These are phyloP conservation scores for Orientallactaga bullata DNA, from an alignment of 2,113 vertebrate species.

Conservation along the genomic window DNA sequence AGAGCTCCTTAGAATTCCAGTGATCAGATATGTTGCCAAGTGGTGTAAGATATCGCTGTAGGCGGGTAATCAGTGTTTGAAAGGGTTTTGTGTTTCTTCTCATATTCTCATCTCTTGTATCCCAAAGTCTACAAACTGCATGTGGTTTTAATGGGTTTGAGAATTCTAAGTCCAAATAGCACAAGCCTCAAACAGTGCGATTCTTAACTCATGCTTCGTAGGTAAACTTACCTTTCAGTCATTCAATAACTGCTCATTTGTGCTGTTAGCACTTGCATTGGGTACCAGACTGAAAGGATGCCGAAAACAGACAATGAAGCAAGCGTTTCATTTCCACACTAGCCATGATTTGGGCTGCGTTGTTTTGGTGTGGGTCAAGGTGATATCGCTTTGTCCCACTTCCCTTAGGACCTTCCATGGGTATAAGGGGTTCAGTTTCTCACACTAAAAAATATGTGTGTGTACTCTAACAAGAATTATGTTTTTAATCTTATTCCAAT, in stretches of 20 bases:
- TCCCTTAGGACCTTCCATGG: background rate
- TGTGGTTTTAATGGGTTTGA: constrained; percentile 1
- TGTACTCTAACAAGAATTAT: background rate
- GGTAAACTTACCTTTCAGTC: background rate
- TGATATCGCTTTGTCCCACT: background rate
- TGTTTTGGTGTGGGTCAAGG: background rate
- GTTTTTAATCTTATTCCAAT: background rate
- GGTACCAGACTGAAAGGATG: background rate
- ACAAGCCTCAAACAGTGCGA: background rate
- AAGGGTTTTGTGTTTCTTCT: constrained; percentile 64
- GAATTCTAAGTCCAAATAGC: background rate
- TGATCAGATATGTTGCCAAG: constrained; percentile 24
- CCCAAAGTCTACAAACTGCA: constrained; percentile 4
- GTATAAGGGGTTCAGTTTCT: background rate
- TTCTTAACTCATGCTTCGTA: background rate
- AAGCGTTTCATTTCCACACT: background rate
- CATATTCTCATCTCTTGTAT: background rate
- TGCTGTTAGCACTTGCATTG: background rate
- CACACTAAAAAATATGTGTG: background rate
- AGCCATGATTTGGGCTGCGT: background rate
- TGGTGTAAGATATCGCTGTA: constrained; percentile 7
- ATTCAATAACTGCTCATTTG: background rate
- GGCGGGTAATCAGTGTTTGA: background rate
- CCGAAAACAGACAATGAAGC: background rate
- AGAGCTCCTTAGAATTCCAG: constrained; percentile 46